A percentile compares a stretch with the other conserved stretches of the same genome.
These are phyloP conservation scores for Drosophila neonasuta DNA, from an alignment of 2,888 invertebrate genomes.

Conservation along the genomic window DNA sequence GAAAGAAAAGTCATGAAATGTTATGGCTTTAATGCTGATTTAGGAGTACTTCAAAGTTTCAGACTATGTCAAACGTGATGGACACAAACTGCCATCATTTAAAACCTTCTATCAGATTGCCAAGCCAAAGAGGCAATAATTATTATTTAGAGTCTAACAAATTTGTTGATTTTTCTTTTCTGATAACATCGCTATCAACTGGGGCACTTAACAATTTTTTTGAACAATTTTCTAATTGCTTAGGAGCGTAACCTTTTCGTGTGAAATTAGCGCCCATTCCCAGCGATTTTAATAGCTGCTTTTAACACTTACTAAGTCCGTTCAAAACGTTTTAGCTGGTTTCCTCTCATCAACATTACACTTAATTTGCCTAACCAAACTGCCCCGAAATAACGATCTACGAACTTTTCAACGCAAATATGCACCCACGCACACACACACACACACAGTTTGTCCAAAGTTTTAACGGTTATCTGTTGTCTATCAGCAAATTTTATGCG, in stretches of 20 bases:
- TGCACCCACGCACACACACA: slow-evolving; percentile 8
- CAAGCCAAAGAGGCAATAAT: not conserved
- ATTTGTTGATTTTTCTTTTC: not conserved
- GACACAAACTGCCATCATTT: not conserved
- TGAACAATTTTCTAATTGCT: slow-evolving; percentile 14
- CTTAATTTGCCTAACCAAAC: slow-evolving; percentile 67
- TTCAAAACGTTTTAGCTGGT: slow-evolving; percentile 39
- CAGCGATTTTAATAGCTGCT: slow-evolving; percentile 49
- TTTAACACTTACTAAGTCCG: slow-evolving; percentile 50
- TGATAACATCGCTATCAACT: slow-evolving; percentile 1
- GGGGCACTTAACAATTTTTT: slow-evolving; percentile 14
- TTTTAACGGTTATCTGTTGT: slow-evolving; percentile 76
- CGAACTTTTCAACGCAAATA: slow-evolving; percentile 31
- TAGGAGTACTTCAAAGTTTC: slow-evolving; percentile 37
- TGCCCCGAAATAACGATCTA: slow-evolving; percentile 38
- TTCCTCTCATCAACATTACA: slow-evolving; percentile 48
- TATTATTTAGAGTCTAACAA: not conserved
- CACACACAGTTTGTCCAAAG: slow-evolving; percentile 61
- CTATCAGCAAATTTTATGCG: slow-evolving; percentile 76
- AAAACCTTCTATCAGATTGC: not conserved
- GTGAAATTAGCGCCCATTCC: slow-evolving; percentile 18
- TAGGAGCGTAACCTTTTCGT: slow-evolving; percentile 16
- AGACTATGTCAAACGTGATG: slow-evolving; percentile 28
- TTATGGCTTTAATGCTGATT: slow-evolving; percentile 61
- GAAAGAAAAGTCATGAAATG: slow-evolving; percentile 40